These are phyloP conservation scores for Galagoides demidoff DNA, from an alignment of 2,797 vertebrate species.

Conservation along the genomic window DNA sequence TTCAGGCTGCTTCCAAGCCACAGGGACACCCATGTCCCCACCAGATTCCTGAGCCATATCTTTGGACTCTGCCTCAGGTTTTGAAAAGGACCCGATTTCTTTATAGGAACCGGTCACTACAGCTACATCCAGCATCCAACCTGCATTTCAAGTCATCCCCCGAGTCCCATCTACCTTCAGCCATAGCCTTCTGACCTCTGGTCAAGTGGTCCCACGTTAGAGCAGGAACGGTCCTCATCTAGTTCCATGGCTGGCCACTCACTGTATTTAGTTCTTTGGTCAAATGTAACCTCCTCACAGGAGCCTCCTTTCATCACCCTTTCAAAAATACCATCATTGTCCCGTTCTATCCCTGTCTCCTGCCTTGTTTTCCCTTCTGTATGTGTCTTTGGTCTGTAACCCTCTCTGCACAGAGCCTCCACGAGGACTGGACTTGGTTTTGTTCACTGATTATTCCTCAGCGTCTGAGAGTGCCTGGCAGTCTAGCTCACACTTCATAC, in stretches of 20 bases:
- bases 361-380: background rate
- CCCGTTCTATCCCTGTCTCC: background rate
- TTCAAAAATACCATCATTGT: background rate
- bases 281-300: background rate
- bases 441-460: background rate
- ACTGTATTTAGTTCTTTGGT: background rate
- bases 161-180: background rate
- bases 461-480: background rate
- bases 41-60: background rate
- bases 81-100: background rate
- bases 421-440: background rate
- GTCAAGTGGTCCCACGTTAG: background rate
- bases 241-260: background rate
- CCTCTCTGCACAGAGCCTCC: background rate
- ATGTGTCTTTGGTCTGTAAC: background rate
- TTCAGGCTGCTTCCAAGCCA: background rate
- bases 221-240: background rate
- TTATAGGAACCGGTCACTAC: background rate
- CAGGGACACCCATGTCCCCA: background rate
- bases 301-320: background rate
- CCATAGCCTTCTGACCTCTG: background rate
- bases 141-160: background rate
- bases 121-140: background rate
- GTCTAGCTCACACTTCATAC: background rate
- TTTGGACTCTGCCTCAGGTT: background rate